Evolutionary conservation across 2,113 vertebrate genomes (phyloP).

Genomic region (Corythornis cristatus): DNA sequence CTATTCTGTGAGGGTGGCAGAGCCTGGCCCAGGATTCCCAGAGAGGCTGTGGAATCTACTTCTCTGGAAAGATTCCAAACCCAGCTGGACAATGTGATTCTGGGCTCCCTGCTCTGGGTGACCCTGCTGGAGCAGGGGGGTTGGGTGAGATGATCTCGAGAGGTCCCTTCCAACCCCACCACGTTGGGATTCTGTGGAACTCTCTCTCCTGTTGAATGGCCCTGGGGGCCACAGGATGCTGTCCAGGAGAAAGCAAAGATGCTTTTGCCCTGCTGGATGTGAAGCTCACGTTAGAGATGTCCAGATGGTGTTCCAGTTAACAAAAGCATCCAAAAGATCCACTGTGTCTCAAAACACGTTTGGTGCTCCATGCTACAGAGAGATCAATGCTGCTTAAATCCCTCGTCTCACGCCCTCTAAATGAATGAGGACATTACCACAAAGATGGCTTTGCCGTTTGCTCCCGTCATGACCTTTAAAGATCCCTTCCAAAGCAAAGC

Average conservation of each 20-base stretch:
- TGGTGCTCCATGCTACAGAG: neutral
- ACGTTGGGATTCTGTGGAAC: neutral
- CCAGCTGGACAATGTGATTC: too few relatives aligned
- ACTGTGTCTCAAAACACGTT: neutral
- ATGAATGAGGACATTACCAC: neutral
- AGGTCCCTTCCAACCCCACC: too few relatives aligned
- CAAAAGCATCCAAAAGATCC: neutral
- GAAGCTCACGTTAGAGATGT: neutral
- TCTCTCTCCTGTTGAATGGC: neutral
- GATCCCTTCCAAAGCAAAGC: neutral
- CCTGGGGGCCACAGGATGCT: neutral
- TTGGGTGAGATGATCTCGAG: too few relatives aligned
- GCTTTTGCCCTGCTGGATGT: neutral
- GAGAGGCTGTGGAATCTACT: too few relatives aligned
- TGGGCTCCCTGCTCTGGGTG: too few relatives aligned
- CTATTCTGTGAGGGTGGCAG: neutral
- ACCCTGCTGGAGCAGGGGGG: too few relatives aligned
- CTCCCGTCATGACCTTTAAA: neutral
- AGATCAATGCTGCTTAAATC: rapidly evolving
- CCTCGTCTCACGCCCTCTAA: neutral
- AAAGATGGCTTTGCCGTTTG: neutral
- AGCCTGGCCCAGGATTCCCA: too few relatives aligned
- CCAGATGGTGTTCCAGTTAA: neutral
- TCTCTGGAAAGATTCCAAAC: too few relatives aligned
- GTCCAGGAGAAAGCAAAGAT: neutral